Evolutionary conservation across 2,797 vertebrate genomes (phyloP).

Genomic region (Chaenodraco wilsoni): DNA sequence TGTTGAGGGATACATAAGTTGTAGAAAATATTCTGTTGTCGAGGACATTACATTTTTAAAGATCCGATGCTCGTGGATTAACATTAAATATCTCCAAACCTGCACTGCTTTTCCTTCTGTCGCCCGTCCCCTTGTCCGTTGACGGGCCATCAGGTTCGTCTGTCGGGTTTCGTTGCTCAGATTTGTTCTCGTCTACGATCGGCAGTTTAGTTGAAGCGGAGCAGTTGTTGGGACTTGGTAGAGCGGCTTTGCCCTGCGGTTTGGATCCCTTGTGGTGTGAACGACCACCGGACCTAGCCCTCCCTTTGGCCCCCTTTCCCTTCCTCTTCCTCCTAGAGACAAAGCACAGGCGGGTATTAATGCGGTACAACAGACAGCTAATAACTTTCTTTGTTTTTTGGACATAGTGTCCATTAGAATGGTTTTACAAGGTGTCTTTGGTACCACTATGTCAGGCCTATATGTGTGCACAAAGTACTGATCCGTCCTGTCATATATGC

Average conservation of each 20-base stretch:
- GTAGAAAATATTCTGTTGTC: not conserved
- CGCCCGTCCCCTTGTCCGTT: slow-evolving; percentile 35
- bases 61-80: not conserved
- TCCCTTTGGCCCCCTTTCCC: slow-evolving; percentile 81
- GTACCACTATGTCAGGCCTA: not conserved
- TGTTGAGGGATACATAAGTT: slow-evolving; percentile 47
- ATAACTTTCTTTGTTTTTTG: slow-evolving; percentile 19
- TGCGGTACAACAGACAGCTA: slow-evolving; percentile 30
- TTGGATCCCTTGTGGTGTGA: slow-evolving; percentile 71
- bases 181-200: slow-evolving; percentile 51
- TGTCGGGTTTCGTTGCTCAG: slow-evolving; percentile 32
- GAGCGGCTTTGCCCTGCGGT: slow-evolving; percentile 69
- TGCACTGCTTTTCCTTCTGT: slow-evolving; percentile 44
- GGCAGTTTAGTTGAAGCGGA: slow-evolving; percentile 46
- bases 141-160: slow-evolving; percentile 42
- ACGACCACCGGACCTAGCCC: slow-evolving; percentile 75
- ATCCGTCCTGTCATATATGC: slow-evolving; percentile 30
- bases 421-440: not conserved
- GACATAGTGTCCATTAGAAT: not conserved
- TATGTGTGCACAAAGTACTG: not conserved
- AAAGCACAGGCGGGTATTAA: slow-evolving; percentile 49
- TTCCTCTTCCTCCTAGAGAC: slow-evolving; percentile 83
- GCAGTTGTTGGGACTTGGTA: slow-evolving; percentile 39
- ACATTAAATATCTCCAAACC: slow-evolving; percentile 53
- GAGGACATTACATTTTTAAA: not conserved